Base-by-base conservation (phyloP, 1,140 invertebrate genomes). In the Heliconius hermathena region DNA sequence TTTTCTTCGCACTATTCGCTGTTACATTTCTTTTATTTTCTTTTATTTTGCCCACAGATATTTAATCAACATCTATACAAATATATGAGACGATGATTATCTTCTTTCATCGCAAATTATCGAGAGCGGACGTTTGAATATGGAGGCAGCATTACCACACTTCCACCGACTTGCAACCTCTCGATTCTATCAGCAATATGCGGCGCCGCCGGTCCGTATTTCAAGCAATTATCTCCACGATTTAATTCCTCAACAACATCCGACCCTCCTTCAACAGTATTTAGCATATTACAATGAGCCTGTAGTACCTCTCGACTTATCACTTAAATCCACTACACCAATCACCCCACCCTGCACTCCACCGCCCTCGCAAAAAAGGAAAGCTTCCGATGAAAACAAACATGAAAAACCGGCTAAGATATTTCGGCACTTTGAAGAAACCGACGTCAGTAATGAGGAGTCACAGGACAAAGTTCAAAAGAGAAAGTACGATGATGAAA, bases 291-390 rank as follows among this genome's bases (percentile, higher is more conserved):
- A 95, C 82, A 90, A 93, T 81, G 94, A 95, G 85, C 93, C 94
- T 4, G 85, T 95, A 38, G 95, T 95, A 26, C 95, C 95, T 9
- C 85, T 96, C 29, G 95, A 96, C 80, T 86, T 96, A 22, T 96
- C 95, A 38, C 78, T 96, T 8, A 95, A 95, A 81, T 87, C 93
- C 49, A 92, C 91, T 18, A 92, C 93, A 80, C 95, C 95, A 71
- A 96, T 96, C 73, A 96, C 95, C 33, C 95, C 95, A 26, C 95
- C 95, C n/a, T 96, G 95, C 76, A 96, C 95, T 22, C 95, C 95
- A 9, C 95, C 95, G 52, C 95, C 95, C 5, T 83, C 89, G 1
- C 90, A 95, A 78, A 96, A 95, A 90, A 89, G 95, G 82, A 93
- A 94, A 88, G 82, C 87, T 80, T 66, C 81, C 22, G 93, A 94